Percentiles rank a stretch among this genome's conserved stretches.
Evolutionary conservation across 2,113 vertebrate genomes (phyloP).

Genomic region (Melanostigma gelatinosum): DNA sequence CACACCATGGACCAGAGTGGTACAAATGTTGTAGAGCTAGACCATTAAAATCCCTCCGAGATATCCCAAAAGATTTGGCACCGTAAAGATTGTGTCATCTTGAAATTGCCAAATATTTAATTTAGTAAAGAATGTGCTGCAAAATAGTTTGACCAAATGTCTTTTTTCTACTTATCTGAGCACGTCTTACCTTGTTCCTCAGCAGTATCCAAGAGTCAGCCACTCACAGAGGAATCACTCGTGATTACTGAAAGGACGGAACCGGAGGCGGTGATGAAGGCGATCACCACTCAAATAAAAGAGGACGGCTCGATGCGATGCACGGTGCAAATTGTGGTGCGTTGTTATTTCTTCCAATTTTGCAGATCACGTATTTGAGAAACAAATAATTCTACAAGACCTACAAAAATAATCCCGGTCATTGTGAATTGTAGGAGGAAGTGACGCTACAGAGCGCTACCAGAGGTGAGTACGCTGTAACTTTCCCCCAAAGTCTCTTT

Average conservation of each 20-base stretch:
- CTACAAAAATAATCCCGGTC: background rate
- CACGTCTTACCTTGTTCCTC: slow-evolving; percentile 31
- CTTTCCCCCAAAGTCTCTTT: background rate
- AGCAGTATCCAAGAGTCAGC: slow-evolving; percentile 47
- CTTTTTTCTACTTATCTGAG: background rate
- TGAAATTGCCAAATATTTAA: background rate
- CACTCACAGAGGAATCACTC: slow-evolving; percentile 41
- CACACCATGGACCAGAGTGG: slow-evolving; percentile 77
- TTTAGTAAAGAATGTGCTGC: background rate
- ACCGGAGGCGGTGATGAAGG: slow-evolving; percentile 31
- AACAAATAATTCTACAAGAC: background rate
- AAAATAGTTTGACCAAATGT: background rate
- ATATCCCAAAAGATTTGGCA: background rate
- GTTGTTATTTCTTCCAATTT: background rate
- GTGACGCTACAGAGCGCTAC: slow-evolving; percentile 30
- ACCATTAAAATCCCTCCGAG: background rate
- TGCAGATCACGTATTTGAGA: background rate
- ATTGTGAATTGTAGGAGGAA: slow-evolving; percentile 64
- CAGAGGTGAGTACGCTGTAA: slow-evolving; percentile 52
- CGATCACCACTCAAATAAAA: slow-evolving; percentile 10
- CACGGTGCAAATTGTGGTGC: slow-evolving; percentile 64
- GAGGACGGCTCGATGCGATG: slow-evolving; percentile 35
- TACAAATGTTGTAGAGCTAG: slow-evolving; percentile 51
- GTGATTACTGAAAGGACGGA: slow-evolving; percentile 38
- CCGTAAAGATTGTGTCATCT: background rate